Evolutionary conservation across 2,797 vertebrate genomes (phyloP), one percentile per base, ranked within the genome.

Genomic region (Pseudochaenichthys georgianus): DNA sequence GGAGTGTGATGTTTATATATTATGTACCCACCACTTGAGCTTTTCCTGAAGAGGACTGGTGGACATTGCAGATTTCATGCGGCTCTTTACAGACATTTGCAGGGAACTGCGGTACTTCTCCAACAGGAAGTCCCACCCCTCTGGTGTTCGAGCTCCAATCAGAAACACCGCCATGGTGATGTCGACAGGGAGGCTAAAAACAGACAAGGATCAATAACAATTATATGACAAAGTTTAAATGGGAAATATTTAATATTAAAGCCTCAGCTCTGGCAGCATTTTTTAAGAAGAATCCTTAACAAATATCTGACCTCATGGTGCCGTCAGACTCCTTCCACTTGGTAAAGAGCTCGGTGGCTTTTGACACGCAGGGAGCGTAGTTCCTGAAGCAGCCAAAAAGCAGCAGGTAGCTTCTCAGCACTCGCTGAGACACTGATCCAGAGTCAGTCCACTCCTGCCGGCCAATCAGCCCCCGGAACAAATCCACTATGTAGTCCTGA

Each of bases 101-200:
- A 95, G 48, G 0, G 94, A 95, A 2, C 84, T 80, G 23, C 92
- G 91, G 87, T 97, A 97, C 77, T 96, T 96, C 74, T 94, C 93
- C 60, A 96, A 96, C 52, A 98, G 93, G 88, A 97, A 97, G 78
- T 98, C 94, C 97, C 96, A 97, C 21, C 96, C 97, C 55, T 96
- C 95, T 0, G 91, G 68, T 1, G 93, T 95, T 59, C 95, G 96
- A 41, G 94, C 96, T 9, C 96, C 97, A 1, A 96, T 89, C 2
- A 94, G 53, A 73, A 96, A 98, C 84, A 97, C 96, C 0, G 96
- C 96, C 82, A 94, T 34, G 31, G 93, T 96, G 81, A 98, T 75
- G 3, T 98, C 97, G 0, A 78, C 92, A 5, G 97, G 96, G 66
- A 97, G 93, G 48, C 97, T 99, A 41, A 57, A 41, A 62, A 57